Percentiles rank a stretch among this genome's conserved stretches.
Conservation (phyloP, 2,797 vertebrate genomes). For the Pachyuromys duprasi region DNA sequence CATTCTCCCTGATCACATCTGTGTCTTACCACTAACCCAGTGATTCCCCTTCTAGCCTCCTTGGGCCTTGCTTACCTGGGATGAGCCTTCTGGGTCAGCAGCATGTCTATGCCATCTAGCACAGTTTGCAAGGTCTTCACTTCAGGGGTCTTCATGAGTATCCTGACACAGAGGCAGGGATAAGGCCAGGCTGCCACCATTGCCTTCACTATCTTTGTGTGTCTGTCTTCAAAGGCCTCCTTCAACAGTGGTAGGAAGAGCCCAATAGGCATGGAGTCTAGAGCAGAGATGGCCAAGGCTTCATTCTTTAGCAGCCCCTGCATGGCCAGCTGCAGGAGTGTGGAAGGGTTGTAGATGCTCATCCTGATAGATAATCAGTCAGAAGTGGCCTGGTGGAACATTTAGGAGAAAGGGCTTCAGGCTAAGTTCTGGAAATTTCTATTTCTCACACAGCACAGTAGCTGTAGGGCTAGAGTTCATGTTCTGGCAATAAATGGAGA, state of each 20-base stretch:
- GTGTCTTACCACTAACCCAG: background rate
- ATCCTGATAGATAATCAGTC: background rate
- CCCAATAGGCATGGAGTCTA: background rate
- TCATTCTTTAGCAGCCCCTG: background rate
- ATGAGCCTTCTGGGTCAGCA: background rate
- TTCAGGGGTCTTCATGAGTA: background rate
- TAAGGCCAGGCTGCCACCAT: background rate
- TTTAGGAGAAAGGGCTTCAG: background rate
- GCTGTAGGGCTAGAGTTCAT: background rate
- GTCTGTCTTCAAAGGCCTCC: background rate
- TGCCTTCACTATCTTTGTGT: accelerated
- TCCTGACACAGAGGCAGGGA: background rate
- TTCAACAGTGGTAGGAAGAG: background rate
- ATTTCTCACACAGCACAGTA: background rate
- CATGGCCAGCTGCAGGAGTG: background rate
- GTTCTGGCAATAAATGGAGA: background rate
- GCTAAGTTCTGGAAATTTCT: background rate
- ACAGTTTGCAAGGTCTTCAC: background rate
- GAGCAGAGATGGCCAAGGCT: background rate
- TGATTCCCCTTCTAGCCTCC: no score
- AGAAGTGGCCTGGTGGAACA: background rate
- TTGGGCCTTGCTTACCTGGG: background rate
- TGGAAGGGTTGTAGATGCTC: background rate
- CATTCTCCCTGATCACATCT: background rate
- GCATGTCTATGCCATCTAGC: no score